Base-by-base conservation (phyloP, 2,113 vertebrate genomes). In the Vanacampus margaritifer region DNA sequence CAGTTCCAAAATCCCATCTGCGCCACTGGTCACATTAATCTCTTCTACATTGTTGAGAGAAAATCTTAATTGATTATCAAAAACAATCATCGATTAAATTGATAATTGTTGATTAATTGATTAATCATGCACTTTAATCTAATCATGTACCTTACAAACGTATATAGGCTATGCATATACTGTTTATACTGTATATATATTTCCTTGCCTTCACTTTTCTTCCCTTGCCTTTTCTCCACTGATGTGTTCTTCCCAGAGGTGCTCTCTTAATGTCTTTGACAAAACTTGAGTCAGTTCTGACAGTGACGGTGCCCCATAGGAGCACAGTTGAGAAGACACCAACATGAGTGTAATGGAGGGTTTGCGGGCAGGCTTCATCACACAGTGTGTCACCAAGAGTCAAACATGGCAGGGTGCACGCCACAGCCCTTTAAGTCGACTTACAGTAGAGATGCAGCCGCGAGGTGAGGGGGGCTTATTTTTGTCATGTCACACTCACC, bases 201-300 rank as follows among this genome's bases (percentile, higher is more conserved):
- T 32, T 37, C 32, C 45, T 68, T 59, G 57, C 19, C 26, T 71
- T 53, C 23, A 36, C 12, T 56, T 68, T 48, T 24, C 24, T 64
- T n/a, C 41, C 45, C 59, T 60, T 53, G 48, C 17, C 43, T 72
- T 41, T 69, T 64, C 61, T 69, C 32, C 37, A 56, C 75, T 60
- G 65, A 70, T 78, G 69, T 79, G 68, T 86, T 80, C 37, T 87
- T 86, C 89, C 89, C 78, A 58, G 69, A 88, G 86, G 86, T 84
- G 75, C 78, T 86, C 77, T 79, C 83, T 83, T 86, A 88, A 86
- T 87, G 85, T 88, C 82, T 86, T 88, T 85, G 86, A 89, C 88
- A 90, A 87, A 90, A 88, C 87, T 87, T 87, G 83, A 89, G 79
- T 83, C 78, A 76, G 77, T 76, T 79, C 81, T 84, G 82, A 82